Conservation (phyloP, 2,797 vertebrate genomes). For the Cossypha niveicapilla region DNA sequence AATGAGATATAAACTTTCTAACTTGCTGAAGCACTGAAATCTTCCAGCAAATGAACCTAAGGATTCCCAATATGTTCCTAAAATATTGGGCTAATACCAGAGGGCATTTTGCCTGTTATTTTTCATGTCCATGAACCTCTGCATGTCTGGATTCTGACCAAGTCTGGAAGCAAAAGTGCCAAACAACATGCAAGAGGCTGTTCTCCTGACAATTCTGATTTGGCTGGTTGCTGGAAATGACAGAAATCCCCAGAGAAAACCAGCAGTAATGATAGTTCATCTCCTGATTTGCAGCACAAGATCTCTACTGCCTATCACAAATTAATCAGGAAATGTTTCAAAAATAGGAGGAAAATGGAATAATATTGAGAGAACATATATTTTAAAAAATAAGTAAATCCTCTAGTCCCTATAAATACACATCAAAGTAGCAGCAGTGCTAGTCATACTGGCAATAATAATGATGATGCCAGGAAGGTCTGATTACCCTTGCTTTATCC, state of each 20-base stretch:
- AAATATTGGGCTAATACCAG: constrained; percentile 38
- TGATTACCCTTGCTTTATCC: neutral
- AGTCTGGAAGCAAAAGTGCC: constrained; percentile 54
- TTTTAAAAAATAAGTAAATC: neutral
- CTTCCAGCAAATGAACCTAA: neutral
- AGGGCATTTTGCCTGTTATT: constrained; percentile 44
- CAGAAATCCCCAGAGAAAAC: constrained; percentile 42
- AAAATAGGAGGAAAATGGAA: fast-evolving
- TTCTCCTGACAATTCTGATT: constrained; percentile 62
- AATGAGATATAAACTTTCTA: neutral
- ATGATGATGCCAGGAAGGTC: neutral
- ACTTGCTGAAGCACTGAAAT: neutral
- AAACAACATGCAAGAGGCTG: constrained; percentile 60
- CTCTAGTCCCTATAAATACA: neutral
- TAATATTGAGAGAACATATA: neutral
- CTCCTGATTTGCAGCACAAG: neutral
- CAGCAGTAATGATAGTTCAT: neutral
- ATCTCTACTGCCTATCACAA: neutral
- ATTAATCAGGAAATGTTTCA: neutral
- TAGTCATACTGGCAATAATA: neutral
- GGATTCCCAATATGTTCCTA: neutral
- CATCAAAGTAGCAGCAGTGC: neutral
- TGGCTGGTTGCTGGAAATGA: constrained; percentile 52
- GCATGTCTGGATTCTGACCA: constrained; percentile 40
- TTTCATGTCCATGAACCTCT: constrained; percentile 38